Conservation (phyloP, 2,888 invertebrate species). For the Eristalis arbustorum region DNA sequence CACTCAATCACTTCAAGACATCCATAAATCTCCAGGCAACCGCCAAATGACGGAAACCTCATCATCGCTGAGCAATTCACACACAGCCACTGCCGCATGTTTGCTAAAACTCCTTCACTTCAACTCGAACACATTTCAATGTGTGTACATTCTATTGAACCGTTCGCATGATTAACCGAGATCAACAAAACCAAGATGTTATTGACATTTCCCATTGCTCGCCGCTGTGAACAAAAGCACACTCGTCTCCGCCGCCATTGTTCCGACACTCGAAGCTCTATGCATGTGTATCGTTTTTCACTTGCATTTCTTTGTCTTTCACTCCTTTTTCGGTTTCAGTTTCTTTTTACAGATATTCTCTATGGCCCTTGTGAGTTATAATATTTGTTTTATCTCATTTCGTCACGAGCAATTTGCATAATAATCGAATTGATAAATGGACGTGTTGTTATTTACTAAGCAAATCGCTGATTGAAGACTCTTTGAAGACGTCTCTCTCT, state of each 20-base stretch:
- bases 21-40: background rate
- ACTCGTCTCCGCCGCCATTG: conserved; percentile 2
- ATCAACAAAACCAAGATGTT: conserved; percentile 28
- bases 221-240: background rate
- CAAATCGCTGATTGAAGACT: background rate
- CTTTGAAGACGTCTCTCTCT: conserved; percentile 8
- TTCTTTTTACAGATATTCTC: conserved; percentile 25
- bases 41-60: background rate
- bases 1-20: background rate
- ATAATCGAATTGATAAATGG: conserved; percentile 47
- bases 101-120: background rate
- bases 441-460: conserved; percentile 46
- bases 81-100: background rate
- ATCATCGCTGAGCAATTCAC: background rate
- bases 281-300: conserved; percentile 18
- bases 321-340: conserved; percentile 36
- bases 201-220: conserved; percentile 32
- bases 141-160: background rate
- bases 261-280: background rate
- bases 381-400: conserved; percentile 27
- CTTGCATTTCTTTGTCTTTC: conserved; percentile 33
- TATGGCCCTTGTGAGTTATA: conserved; percentile 12
- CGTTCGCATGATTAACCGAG: conserved; percentile 21
- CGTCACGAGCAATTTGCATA: conserved; percentile 46
- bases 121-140: background rate